Conservation (phyloP, 2,797 vertebrate species). For the Pseudotriccus pelzelni region DNA sequence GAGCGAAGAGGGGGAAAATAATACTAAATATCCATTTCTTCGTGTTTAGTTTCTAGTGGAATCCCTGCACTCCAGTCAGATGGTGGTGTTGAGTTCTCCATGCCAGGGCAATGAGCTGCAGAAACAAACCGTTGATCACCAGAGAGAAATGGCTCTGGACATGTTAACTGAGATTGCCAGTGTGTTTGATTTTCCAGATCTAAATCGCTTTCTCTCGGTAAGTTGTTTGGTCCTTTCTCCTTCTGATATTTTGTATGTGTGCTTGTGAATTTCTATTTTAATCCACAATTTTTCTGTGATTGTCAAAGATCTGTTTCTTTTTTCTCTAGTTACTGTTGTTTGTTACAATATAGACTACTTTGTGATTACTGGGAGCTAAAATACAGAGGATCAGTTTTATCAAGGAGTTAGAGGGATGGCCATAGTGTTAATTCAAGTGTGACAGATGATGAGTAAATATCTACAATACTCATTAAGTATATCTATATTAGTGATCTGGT, state of each 20-base stretch:
- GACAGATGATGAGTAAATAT: not conserved
- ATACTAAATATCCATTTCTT: not conserved
- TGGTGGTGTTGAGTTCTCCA: slow-evolving; percentile 79
- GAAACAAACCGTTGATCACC: slow-evolving; percentile 86
- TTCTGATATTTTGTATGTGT: not conserved
- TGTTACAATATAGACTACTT: not conserved
- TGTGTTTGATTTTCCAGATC: slow-evolving; percentile 97
- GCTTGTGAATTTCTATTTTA: not conserved
- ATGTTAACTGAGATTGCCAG: slow-evolving; percentile 93
- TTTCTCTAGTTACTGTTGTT: not conserved
- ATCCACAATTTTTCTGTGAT: not conserved
- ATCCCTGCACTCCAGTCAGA: slow-evolving; percentile 91
- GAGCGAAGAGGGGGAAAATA: not conserved
- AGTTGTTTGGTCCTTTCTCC: slow-evolving; percentile 35
- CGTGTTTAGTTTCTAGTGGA: slow-evolving; percentile 91
- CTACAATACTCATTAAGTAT: not conserved
- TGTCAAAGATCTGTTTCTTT: not conserved
- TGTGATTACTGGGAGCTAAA: not conserved
- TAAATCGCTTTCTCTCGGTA: slow-evolving; percentile 95
- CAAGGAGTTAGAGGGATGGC: not conserved
- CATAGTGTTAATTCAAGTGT: not conserved
- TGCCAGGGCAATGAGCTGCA: slow-evolving; percentile 83
- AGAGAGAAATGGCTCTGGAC: slow-evolving; percentile 90
- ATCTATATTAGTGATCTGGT: not conserved
- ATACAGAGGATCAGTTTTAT: not conserved